Conservation (phyloP, 2,797 vertebrate species). For the Staurois parvus region DNA sequence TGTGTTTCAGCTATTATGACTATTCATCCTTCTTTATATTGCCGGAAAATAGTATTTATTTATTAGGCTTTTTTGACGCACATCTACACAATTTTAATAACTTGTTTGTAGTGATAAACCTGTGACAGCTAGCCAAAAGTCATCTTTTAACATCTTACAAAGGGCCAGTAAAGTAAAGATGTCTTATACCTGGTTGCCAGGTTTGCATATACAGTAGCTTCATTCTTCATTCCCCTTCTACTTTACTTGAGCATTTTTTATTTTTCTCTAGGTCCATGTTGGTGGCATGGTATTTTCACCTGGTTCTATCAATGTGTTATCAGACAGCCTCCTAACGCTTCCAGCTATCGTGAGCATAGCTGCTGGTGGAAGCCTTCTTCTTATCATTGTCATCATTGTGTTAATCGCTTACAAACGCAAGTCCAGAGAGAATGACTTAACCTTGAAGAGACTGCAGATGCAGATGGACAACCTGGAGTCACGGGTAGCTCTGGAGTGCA, state of each 20-base stretch:
- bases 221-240: background rate
- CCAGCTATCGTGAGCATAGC: slow-evolving; percentile 96
- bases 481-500: slow-evolving; percentile 95
- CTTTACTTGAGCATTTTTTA: slow-evolving; percentile 7
- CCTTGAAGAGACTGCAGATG: slow-evolving; percentile 97
- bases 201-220: too few relatives aligned
- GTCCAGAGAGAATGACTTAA: slow-evolving; percentile 95
- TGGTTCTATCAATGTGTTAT: slow-evolving; percentile 89
- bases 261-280: slow-evolving; percentile 85
- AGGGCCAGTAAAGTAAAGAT: too few relatives aligned
- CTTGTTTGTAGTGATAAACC: too few relatives aligned
- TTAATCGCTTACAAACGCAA: slow-evolving; percentile 98
- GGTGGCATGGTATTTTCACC: slow-evolving; percentile 94
- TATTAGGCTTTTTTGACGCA: too few relatives aligned
- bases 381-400: slow-evolving; percentile 97
- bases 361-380: slow-evolving; percentile 92
- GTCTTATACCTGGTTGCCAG: too few relatives aligned
- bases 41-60: too few relatives aligned
- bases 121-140: too few relatives aligned
- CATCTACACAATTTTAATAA: too few relatives aligned
- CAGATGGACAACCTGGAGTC: slow-evolving; percentile 99
- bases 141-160: too few relatives aligned
- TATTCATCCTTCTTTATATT: too few relatives aligned
- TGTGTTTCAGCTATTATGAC: too few relatives aligned
- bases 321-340: slow-evolving; percentile 95